Conservation (phyloP, 2,113 vertebrate species). For the Pardalotus punctatus region DNA sequence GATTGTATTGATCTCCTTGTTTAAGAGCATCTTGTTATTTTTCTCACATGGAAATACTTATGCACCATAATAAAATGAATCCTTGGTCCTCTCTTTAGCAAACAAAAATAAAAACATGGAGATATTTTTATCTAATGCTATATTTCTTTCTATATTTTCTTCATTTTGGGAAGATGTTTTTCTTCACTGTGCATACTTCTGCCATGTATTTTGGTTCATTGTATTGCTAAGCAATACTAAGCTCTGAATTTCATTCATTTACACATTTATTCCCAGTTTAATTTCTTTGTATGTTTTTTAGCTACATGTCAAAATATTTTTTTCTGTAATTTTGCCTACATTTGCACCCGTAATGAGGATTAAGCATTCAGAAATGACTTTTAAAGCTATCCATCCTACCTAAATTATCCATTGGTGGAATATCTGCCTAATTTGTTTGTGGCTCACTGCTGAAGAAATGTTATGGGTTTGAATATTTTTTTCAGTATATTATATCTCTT, state of each 20-base stretch:
- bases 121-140: neutral
- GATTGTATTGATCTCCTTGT: neutral
- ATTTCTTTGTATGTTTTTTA: neutral
- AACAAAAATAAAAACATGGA: neutral
- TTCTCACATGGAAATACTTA: neutral
- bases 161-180: neutral
- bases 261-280: neutral
- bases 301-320: accelerated
- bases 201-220: neutral
- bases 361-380: neutral
- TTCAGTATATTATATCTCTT: neutral
- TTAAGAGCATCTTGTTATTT: neutral
- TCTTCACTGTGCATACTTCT: neutral
- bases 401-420: neutral
- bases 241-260: neutral
- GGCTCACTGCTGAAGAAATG: neutral
- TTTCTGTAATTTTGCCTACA: neutral
- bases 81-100: neutral
- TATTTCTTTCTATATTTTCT: neutral
- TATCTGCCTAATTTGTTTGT: neutral
- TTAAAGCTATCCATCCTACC: neutral
- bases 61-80: neutral
- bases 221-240: neutral
- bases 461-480: neutral
- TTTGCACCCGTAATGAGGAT: neutral